These are phyloP conservation scores for Ephydatia muelleri DNA, from an alignment of 37 sponge, comb jelly and placozoan genomes.

Conservation along the genomic window DNA sequence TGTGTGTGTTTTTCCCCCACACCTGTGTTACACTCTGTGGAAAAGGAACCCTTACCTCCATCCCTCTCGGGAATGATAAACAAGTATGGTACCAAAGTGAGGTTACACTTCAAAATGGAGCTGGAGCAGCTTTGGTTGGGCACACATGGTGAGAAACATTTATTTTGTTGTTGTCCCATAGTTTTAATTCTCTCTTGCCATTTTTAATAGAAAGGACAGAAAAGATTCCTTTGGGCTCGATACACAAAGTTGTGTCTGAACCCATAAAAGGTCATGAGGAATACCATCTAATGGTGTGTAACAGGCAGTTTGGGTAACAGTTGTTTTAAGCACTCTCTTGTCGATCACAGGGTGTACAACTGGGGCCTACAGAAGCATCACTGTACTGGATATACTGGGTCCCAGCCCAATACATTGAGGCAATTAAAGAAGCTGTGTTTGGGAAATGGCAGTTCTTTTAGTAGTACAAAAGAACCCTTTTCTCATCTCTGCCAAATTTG, in stretches of 20 bases:
- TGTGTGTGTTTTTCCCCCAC: conserved; percentile 5
- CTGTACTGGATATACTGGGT: conserved; percentile 97
- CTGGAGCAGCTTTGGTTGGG: conserved; percentile 89
- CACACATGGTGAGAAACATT: conserved; percentile 76
- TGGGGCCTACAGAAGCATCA: conserved; percentile 90
- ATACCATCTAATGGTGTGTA: conserved; percentile 91
- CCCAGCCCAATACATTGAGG: conserved; percentile 90
- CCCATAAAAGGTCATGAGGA: conserved; percentile 84
- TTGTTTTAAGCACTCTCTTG: neutral
- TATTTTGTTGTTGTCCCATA: neutral
- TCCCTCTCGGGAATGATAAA: conserved; percentile 90
- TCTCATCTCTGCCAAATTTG: neutral
- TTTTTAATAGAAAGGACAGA: conserved; percentile 80
- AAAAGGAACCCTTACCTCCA: neutral
- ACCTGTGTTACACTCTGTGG: neutral
- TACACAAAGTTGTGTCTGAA: conserved; percentile 78
- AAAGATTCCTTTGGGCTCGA: conserved; percentile 72
- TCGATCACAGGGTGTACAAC: conserved; percentile 74
- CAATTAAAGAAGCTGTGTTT: conserved; percentile 85
- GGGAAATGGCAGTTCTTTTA: conserved; percentile 83
- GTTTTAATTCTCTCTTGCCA: neutral
- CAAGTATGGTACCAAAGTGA: conserved; percentile 84
- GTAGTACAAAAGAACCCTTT: neutral
- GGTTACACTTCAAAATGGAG: conserved; percentile 85
- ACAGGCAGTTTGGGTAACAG: neutral